These are phyloP conservation scores for Eulemur rubriventer DNA, from an alignment of 2,797 vertebrate genomes.

Conservation along the genomic window DNA sequence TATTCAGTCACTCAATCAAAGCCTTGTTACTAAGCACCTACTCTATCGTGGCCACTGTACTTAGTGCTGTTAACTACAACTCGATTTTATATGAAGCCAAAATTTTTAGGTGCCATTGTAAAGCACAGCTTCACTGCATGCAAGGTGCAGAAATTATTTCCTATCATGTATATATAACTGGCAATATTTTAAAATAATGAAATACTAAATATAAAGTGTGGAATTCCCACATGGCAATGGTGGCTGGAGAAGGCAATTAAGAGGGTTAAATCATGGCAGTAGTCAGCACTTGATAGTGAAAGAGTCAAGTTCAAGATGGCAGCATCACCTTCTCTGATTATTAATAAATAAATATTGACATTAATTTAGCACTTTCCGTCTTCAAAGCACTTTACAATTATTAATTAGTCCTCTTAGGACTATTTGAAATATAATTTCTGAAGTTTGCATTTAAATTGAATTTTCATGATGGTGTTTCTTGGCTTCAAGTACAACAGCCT, in stretches of 20 bases:
- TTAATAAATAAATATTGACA: conserved; percentile 83
- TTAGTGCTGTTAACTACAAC: neutral
- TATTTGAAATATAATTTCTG: conserved; percentile 75
- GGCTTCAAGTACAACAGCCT: conserved; percentile 39
- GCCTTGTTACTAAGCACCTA: neutral
- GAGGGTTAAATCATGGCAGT: conserved; percentile 21
- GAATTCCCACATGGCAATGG: conserved; percentile 30
- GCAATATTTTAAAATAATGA: conserved; percentile 39
- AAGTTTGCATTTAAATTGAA: conserved; percentile 74
- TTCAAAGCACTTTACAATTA: conserved; percentile 79
- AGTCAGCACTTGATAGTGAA: conserved; percentile 51
- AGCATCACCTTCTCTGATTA: conserved; percentile 69
- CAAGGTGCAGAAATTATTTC: neutral
- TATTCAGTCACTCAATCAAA: neutral
- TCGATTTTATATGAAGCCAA: neutral
- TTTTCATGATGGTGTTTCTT: conserved; percentile 49
- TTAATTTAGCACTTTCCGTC: conserved; percentile 79
- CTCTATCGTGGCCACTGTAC: neutral
- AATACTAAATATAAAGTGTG: conserved; percentile 2
- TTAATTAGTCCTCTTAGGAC: conserved; percentile 80
- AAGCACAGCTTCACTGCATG: neutral
- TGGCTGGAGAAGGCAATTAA: conserved; percentile 49
- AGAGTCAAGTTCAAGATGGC: conserved; percentile 74
- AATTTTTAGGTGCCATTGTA: neutral
- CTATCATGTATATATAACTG: neutral